phyloP scores from a whole-genome alignment of 2,888 invertebrate genomes.

The Proisotoma minuta region DNA sequence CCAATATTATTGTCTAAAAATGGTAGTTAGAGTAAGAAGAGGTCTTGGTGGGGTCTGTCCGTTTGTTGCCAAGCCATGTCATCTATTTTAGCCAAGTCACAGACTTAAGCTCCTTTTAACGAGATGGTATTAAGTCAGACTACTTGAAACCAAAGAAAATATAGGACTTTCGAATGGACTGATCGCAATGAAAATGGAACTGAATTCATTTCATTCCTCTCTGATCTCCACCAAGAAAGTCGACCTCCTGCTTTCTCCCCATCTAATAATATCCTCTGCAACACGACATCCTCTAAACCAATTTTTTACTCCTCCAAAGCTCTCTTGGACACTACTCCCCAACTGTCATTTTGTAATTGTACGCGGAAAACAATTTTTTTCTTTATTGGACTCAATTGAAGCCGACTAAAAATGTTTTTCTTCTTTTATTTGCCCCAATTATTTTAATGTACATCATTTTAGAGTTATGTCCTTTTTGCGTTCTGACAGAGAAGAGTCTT shows the following conservation, averaged over 20 bases:
- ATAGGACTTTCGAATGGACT: background rate
- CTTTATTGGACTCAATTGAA: conserved; percentile 3
- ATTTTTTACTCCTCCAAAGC: conserved; percentile 8
- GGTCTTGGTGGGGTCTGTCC: background rate
- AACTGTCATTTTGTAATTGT: too few relatives aligned
- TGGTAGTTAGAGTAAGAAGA: background rate
- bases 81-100: conserved; percentile 23
- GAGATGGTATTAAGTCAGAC: conserved; percentile 25
- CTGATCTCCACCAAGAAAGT: background rate
- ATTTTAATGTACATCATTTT: background rate
- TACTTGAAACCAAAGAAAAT: conserved; percentile 13
- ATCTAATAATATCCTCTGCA: background rate
- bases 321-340: background rate
- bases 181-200: conserved; percentile 4
- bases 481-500: background rate
- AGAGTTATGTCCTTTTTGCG: background rate
- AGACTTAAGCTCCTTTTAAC: conserved; percentile 37
- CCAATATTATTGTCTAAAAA: conserved; percentile 3
- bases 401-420: background rate
- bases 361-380: too few relatives aligned
- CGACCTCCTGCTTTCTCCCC: conserved; percentile 4
- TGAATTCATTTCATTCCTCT: conserved; percentile 12
- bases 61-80: conserved; percentile 17
- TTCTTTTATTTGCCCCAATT: background rate
- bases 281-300: background rate